A percentile compares a stretch with the other conserved stretches of the same genome.
These are phyloP conservation scores for Catharus minimus DNA, from an alignment of 2,113 vertebrate species.

Conservation along the genomic window DNA sequence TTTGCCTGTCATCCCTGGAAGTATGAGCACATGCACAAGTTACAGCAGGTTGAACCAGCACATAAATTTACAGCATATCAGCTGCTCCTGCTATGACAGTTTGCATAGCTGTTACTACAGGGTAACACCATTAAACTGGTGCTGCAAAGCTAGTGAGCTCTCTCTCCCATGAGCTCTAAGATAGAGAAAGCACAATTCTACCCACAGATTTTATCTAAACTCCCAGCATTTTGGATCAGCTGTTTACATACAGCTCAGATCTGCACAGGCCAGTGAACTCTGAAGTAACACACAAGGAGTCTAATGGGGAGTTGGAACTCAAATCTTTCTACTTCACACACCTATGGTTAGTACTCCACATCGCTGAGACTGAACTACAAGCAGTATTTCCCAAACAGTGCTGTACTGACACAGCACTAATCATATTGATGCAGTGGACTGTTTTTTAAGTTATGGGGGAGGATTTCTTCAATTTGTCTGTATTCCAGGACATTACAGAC, in stretches of 20 bases:
- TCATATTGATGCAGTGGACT: neutral
- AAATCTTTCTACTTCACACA: neutral
- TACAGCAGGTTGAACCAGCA: neutral
- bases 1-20: neutral
- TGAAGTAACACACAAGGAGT: neutral
- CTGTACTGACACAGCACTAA: neutral
- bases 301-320: neutral
- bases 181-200: neutral
- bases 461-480: neutral
- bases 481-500: neutral
- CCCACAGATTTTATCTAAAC: neutral
- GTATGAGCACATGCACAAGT: neutral
- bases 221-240: neutral
- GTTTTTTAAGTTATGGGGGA: neutral
- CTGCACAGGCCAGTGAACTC: neutral
- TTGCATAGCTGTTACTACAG: conserved; percentile 14
- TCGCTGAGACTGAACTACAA: neutral
- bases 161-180: neutral
- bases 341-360: neutral
- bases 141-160: neutral
- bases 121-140: neutral
- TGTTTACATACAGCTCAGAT: neutral
- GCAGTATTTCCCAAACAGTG: neutral
- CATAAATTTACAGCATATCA: neutral
- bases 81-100: neutral